Evolutionary conservation across 2,113 vertebrate genomes (phyloP).

Genomic region (Eurypyga helias): DNA sequence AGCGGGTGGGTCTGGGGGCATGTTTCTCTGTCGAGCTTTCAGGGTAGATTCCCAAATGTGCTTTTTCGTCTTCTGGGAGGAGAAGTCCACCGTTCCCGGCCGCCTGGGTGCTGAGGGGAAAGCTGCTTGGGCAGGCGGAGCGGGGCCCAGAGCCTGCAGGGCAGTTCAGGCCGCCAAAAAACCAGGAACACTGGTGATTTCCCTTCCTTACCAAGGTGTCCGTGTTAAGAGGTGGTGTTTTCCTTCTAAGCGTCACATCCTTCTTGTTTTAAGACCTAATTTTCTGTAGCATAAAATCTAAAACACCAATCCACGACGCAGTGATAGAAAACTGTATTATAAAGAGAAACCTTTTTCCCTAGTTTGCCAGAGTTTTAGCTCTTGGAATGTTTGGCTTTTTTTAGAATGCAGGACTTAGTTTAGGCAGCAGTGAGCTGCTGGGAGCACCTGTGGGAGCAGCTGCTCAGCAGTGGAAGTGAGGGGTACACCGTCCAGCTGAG

Average conservation of each 20-base stretch:
- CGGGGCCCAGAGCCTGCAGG: accelerated
- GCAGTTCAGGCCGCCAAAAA: accelerated
- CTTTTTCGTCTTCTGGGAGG: accelerated
- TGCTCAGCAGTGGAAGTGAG: background rate
- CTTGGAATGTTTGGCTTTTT: accelerated
- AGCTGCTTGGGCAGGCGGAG: accelerated
- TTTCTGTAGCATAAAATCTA: background rate
- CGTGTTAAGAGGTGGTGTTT: accelerated
- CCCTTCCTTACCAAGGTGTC: accelerated
- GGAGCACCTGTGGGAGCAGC: background rate
- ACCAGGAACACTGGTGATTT: accelerated
- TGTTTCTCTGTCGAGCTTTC: accelerated
- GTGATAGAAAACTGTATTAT: accelerated
- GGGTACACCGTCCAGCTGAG: accelerated
- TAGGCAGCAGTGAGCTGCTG: accelerated
- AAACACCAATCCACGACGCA: accelerated
- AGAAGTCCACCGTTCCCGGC: accelerated
- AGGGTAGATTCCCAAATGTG: accelerated
- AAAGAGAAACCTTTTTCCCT: background rate
- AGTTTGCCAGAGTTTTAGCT: accelerated
- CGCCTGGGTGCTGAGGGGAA: accelerated
- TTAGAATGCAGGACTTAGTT: accelerated
- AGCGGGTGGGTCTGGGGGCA: accelerated
- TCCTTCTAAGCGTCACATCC: accelerated
- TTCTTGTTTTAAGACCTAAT: background rate